These are phyloP conservation scores for Dascyllus trimaculatus DNA, from an alignment of 2,113 vertebrate genomes.

Conservation along the genomic window DNA sequence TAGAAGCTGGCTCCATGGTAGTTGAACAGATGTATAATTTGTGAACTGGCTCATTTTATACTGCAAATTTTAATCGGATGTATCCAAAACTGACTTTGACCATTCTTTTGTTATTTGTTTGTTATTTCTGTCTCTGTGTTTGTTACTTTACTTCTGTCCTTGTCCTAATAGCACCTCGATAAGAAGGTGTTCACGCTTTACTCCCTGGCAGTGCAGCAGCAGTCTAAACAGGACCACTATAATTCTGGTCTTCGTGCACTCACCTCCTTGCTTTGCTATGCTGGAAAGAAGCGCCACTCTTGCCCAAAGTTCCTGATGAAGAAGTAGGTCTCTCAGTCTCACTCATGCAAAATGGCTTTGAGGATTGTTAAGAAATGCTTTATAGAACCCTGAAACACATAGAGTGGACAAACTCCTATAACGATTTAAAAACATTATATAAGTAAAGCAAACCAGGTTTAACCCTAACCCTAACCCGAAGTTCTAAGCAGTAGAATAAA, in stretches of 20 bases:
- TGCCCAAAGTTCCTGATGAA: slow-evolving; percentile 83
- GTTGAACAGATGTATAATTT: too few relatives aligned
- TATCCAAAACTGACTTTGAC: too few relatives aligned
- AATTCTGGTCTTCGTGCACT: slow-evolving; percentile 92
- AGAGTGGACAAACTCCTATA: too few relatives aligned
- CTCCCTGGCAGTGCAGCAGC: slow-evolving; percentile 90
- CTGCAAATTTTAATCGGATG: too few relatives aligned
- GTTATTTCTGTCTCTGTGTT: background rate
- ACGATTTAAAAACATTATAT: too few relatives aligned
- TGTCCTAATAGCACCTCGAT: slow-evolving; percentile 78
- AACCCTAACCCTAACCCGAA: background rate
- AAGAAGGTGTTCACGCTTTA: slow-evolving; percentile 93
- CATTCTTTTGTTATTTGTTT: background rate
- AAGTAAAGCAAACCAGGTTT: too few relatives aligned
- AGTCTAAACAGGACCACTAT: slow-evolving; percentile 93
- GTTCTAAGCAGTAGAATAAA: background rate
- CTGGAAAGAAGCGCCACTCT: slow-evolving; percentile 66
- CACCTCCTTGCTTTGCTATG: slow-evolving; percentile 90
- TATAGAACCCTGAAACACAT: too few relatives aligned
- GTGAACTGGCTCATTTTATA: too few relatives aligned
- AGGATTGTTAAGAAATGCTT: too few relatives aligned
- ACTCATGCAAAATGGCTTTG: too few relatives aligned
- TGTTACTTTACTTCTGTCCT: background rate
- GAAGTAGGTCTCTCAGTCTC: slow-evolving; percentile 79
- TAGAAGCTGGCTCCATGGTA: too few relatives aligned